Percentiles rank a stretch among this genome's conserved stretches.
Conservation (phyloP, 2,113 vertebrate genomes). For the Cariama cristata region DNA sequence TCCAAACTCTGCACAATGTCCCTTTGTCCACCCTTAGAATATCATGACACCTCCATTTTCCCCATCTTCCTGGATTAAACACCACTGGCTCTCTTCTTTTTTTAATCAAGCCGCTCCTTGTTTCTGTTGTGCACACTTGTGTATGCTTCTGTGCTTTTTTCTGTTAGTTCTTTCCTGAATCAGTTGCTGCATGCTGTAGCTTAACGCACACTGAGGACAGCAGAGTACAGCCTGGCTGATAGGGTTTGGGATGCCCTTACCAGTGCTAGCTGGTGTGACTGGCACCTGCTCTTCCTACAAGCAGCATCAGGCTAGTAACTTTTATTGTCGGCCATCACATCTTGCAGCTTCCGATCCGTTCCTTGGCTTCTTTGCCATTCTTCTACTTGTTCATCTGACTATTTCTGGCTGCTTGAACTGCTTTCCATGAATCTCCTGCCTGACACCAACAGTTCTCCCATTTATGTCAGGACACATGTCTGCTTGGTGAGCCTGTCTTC, state of each 20-base stretch:
- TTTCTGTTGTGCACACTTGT: background rate
- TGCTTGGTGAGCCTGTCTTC: background rate
- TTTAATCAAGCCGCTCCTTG: background rate
- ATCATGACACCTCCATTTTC: background rate
- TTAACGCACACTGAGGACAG: background rate
- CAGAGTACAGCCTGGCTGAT: background rate
- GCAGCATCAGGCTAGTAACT: background rate
- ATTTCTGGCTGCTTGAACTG: background rate
- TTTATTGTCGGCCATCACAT: background rate
- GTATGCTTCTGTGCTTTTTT: background rate
- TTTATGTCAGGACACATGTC: background rate
- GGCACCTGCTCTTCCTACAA: background rate
- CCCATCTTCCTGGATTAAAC: background rate
- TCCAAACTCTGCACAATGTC: background rate
- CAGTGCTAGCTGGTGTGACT: background rate
- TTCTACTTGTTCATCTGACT: background rate
- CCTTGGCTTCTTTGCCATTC: background rate
- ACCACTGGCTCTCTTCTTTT: accelerated
- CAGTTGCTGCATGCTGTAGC: background rate
- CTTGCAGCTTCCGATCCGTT: background rate
- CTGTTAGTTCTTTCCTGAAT: background rate
- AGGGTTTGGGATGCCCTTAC: background rate
- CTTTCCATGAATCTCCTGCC: background rate
- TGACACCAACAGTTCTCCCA: background rate
- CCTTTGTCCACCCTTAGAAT: background rate